Percentiles rank a stretch among this genome's conserved stretches.
Evolutionary conservation across 2,888 invertebrate genomes (phyloP).

Genomic region (Alitta virens): DNA sequence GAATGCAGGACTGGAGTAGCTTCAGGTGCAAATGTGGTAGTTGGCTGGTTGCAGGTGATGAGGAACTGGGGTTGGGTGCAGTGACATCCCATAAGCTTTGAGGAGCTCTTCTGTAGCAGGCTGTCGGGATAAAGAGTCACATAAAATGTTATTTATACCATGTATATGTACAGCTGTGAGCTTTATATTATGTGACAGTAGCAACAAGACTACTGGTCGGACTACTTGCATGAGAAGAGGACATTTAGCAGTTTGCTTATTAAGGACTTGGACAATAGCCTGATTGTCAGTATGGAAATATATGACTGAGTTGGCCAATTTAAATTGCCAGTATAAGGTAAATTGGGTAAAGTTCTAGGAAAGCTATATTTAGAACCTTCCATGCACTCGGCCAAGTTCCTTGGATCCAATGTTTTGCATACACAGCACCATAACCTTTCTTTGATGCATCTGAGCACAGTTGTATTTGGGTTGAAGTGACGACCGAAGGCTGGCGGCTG

Average conservation of each 20-base stretch:
- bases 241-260: not conserved
- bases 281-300: not conserved
- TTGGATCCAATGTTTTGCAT: not conserved
- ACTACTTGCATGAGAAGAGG: not conserved
- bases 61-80: not conserved
- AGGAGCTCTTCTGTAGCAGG: not conserved
- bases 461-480: not conserved
- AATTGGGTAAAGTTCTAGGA: not conserved
- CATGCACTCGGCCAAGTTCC: not conserved
- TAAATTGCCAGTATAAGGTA: not conserved
- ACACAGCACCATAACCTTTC: not conserved
- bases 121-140: not conserved
- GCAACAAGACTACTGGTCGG: not conserved
- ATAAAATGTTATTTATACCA: not conserved
- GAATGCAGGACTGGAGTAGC: too few species aligned
- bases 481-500: not conserved
- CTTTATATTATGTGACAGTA: not conserved
- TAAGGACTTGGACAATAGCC: not conserved
- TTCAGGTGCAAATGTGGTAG: too few species aligned
- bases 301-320: not conserved
- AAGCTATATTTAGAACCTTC: not conserved
- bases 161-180: not conserved
- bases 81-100: not conserved
- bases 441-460: not conserved
- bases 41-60: not conserved